These are phyloP conservation scores for Hylyphantes graminicola DNA, from an alignment of 1,140 invertebrate genomes.

Conservation along the genomic window DNA sequence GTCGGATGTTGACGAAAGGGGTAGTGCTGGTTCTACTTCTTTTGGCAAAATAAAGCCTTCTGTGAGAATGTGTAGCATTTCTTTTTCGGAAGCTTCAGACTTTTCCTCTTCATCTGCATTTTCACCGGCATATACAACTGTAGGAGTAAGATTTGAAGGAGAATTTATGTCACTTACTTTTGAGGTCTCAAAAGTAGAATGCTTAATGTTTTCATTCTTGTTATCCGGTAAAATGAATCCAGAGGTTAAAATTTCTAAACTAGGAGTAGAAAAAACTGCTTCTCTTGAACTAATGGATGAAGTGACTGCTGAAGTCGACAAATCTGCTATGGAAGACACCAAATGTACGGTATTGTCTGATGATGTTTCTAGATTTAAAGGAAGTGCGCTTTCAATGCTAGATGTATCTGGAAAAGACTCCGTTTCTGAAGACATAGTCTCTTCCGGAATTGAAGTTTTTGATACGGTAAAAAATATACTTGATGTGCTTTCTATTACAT, in stretches of 20 bases:
- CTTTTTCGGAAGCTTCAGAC: not conserved
- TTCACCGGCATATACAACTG: constrained; percentile 30
- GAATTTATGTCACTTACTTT: not conserved
- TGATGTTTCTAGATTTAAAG: constrained; percentile 13
- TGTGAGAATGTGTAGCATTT: constrained; percentile 38
- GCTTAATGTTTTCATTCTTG: not conserved
- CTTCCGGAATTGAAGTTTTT: constrained; percentile 31
- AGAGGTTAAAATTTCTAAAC: constrained; percentile 56
- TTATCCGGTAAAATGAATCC: constrained; percentile 47
- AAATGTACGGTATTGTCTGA: constrained; percentile 20
- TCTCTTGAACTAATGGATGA: not conserved
- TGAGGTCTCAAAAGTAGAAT: not conserved
- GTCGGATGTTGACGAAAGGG: not conserved
- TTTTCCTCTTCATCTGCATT: not conserved
- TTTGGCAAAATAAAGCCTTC: constrained; percentile 53
- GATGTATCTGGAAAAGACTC: not conserved
- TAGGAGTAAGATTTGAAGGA: not conserved
- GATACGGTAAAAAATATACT: constrained; percentile 68
- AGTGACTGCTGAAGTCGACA: not conserved
- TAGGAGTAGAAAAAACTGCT: constrained; percentile 26
- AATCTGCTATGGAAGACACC: constrained; percentile 21
- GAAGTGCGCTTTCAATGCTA: not conserved
- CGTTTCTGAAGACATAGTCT: constrained; percentile 4
- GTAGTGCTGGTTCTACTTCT: not conserved
- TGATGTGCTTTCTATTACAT: constrained; percentile 84